Percentiles rank a stretch among this genome's conserved stretches.
These are phyloP conservation scores for Prostheceraeus crozeri DNA, from an alignment of 2,888 invertebrate genomes.

Conservation along the genomic window DNA sequence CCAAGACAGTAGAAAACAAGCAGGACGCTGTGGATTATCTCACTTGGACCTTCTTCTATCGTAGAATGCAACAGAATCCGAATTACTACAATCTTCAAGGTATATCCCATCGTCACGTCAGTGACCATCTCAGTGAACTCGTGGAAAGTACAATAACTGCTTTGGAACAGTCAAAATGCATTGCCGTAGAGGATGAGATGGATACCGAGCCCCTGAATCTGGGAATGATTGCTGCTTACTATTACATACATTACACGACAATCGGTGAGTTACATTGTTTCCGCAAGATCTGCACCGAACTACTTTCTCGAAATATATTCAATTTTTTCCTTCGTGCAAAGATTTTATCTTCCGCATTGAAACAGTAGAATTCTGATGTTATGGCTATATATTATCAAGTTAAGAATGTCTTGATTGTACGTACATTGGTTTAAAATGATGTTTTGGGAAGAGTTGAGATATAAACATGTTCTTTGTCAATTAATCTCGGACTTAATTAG, in stretches of 20 bases:
- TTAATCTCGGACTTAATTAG: too few relatives aligned
- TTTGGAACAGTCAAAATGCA: conserved; percentile 90
- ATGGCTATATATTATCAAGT: too few relatives aligned
- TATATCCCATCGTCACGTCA: conserved; percentile 77
- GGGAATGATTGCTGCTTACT: conserved; percentile 99
- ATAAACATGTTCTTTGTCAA: too few relatives aligned
- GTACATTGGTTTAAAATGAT: too few relatives aligned
- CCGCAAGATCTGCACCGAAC: too few relatives aligned
- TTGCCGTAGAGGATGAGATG: conserved; percentile 94
- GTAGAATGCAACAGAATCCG: conserved; percentile 93
- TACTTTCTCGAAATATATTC: too few relatives aligned
- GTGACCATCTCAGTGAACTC: conserved; percentile 92
- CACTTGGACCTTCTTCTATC: conserved; percentile 96
- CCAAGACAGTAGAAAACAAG: conserved; percentile 98
- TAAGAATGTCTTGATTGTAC: too few relatives aligned
- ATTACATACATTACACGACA: conserved; percentile 98
- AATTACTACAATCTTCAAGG: conserved; percentile 92
- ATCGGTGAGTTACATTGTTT: conserved; percentile 64
- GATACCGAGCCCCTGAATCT: conserved; percentile 90
- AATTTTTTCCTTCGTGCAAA: too few relatives aligned
- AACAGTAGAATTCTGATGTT: conserved; percentile 30
- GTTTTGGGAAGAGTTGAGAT: too few relatives aligned
- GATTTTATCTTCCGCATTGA: too few relatives aligned
- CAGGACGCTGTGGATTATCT: conserved; percentile 98
- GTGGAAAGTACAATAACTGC: conserved; percentile 90